These are phyloP conservation scores for Apistogramma diplotaenia DNA, from an alignment of 2,113 vertebrate species.

Conservation along the genomic window DNA sequence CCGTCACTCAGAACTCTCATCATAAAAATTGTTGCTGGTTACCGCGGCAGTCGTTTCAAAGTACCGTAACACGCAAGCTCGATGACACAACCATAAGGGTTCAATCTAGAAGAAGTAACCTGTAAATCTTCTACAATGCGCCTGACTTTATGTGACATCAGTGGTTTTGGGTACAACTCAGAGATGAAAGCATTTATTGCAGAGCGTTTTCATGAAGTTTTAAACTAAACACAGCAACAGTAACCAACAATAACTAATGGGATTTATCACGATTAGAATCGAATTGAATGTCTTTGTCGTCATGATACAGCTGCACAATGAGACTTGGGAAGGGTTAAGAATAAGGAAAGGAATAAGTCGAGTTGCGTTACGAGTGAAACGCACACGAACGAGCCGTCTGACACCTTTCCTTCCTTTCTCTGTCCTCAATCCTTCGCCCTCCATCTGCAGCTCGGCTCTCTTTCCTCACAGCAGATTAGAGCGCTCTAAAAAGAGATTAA, in stretches of 20 bases:
- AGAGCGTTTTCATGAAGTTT: not conserved
- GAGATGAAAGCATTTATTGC: not conserved
- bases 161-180: not conserved
- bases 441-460: conserved; percentile 29
- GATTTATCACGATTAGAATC: too few relatives aligned
- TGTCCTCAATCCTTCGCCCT: conserved; percentile 31
- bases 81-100: not conserved
- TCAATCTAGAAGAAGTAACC: not conserved
- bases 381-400: not conserved
- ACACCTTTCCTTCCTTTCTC: not conserved
- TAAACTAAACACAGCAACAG: not conserved
- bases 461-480: conserved; percentile 55
- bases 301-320: too few relatives aligned
- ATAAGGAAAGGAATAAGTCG: not conserved
- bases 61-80: not conserved
- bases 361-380: not conserved
- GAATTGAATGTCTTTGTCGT: too few relatives aligned
- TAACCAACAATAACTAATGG: too few relatives aligned
- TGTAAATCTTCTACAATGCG: not conserved
- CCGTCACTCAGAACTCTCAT: not conserved
- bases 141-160: not conserved
- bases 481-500: conserved; percentile 57
- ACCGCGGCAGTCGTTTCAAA: not conserved
- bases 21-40: not conserved
- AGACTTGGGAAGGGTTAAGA: too few relatives aligned